Percentiles rank a stretch among this genome's conserved stretches.
These are phyloP conservation scores for Sitophilus oryzae DNA, from an alignment of 1,140 invertebrate species.

Conservation along the genomic window DNA sequence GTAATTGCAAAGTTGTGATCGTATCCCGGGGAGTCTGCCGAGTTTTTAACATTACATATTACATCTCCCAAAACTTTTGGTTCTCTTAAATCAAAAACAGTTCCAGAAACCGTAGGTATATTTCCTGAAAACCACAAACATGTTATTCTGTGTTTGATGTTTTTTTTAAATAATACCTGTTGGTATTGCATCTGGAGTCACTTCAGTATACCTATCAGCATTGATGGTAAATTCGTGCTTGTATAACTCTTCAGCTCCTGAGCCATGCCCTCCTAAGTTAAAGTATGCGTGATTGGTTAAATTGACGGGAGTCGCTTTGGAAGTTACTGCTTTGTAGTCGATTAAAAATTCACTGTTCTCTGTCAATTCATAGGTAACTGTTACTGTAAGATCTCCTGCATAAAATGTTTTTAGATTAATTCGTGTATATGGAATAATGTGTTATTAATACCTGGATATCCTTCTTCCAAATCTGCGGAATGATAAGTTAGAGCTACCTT, in stretches of 20 bases:
- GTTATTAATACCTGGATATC: conserved; percentile 61
- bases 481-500: conserved; percentile 41
- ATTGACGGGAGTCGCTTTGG: conserved; percentile 78
- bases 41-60: conserved; percentile 43
- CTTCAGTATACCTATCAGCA: conserved; percentile 71
- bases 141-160: neutral
- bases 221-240: conserved; percentile 70
- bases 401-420: neutral
- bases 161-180: conserved; percentile 57
- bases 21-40: conserved; percentile 52
- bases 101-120: conserved; percentile 31
- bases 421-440: too few species aligned
- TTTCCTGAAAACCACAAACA: conserved; percentile 29
- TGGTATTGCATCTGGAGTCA: conserved; percentile 66
- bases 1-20: conserved; percentile 65
- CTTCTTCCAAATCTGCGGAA: conserved; percentile 72
- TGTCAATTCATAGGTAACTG: conserved; percentile 65
- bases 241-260: conserved; percentile 52
- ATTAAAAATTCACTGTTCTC: conserved; percentile 67
- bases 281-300: conserved; percentile 93
- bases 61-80: conserved; percentile 50
- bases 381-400: conserved; percentile 59
- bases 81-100: conserved; percentile 58
- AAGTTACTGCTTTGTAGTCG: conserved; percentile 65
- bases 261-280: conserved; percentile 80